Percentiles rank a stretch among this genome's conserved stretches.
phyloP scores from a whole-genome alignment of 2,888 invertebrate genomes.

The Rhabditoides inermis region DNA sequence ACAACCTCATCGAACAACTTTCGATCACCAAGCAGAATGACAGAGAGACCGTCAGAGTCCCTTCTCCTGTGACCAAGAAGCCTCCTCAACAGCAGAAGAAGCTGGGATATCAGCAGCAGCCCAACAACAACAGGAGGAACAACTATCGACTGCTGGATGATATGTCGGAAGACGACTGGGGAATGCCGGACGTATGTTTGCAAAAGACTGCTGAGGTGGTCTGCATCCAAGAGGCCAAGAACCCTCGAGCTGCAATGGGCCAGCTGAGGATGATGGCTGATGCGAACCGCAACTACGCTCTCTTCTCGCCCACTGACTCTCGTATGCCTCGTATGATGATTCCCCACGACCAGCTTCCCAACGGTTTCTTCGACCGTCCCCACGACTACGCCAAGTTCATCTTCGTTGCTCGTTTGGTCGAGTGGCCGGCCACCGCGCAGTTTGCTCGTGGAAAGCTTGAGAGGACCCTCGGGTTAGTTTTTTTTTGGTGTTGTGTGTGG shows the following conservation, averaged over 20 bases:
- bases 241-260: constrained; percentile 70
- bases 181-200: constrained; percentile 48
- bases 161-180: constrained; percentile 28
- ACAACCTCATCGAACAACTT: too few species aligned
- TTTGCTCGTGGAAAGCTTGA: constrained; percentile 62
- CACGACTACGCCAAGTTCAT: constrained; percentile 58
- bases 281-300: constrained; percentile 62
- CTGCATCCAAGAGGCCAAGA: constrained; percentile 67
- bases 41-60: too few species aligned
- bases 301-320: constrained; percentile 67
- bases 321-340: constrained; percentile 72
- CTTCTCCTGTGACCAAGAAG: too few species aligned
- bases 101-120: too few species aligned
- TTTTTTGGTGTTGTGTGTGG: too few species aligned
- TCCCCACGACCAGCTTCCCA: constrained; percentile 58
- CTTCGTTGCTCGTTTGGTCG: constrained; percentile 66
- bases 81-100: too few species aligned
- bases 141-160: constrained; percentile 19
- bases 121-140: constrained; percentile 6
- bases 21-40: too few species aligned
- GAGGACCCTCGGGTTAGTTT: constrained; percentile 71
- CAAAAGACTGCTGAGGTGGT: constrained; percentile 63
- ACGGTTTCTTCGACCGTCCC: constrained; percentile 59
- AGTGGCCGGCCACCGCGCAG: constrained; percentile 57
- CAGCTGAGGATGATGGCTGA: constrained; percentile 58